Evolutionary conservation across 2,888 invertebrate genomes (phyloP).

Genomic region (Eristalis intricaria): DNA sequence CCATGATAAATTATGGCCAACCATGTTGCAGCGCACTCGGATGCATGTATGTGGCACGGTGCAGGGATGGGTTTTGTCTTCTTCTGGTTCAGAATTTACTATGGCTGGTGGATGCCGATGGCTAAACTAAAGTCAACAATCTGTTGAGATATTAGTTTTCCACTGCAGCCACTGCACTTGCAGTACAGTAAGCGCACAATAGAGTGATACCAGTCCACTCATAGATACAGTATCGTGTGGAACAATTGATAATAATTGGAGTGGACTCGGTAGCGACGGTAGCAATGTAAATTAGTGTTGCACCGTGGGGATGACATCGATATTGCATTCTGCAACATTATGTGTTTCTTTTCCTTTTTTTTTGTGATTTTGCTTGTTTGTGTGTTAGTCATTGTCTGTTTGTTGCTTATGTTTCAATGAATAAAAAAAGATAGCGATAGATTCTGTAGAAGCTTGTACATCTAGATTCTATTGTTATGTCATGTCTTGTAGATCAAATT

Average conservation of each 20-base stretch:
- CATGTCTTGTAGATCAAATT: too few relatives aligned
- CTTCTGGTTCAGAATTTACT: not conserved
- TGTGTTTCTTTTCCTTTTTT: not conserved
- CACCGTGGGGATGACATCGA: constrained; percentile 28
- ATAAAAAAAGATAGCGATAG: not conserved
- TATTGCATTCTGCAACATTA: constrained; percentile 9
- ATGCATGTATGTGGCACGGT: constrained; percentile 4
- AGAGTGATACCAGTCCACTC: constrained; percentile 1
- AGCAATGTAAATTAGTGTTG: constrained; percentile 17
- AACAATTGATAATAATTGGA: constrained; percentile 44
- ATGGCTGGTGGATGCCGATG: not conserved
- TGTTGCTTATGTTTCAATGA: not conserved
- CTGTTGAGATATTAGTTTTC: constrained; percentile 26
- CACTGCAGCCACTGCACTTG: constrained; percentile 28
- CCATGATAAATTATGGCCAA: constrained; percentile 32
- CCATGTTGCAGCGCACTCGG: constrained; percentile 19
- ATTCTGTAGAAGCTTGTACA: not conserved
- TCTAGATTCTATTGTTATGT: not conserved
- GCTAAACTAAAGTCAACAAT: constrained; percentile 23
- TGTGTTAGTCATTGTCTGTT: not conserved
- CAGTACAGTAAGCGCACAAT: constrained; percentile 5
- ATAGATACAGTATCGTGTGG: constrained; percentile 21
- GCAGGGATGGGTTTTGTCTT: constrained; percentile 13
- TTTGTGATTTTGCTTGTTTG: not conserved
- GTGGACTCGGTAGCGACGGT: constrained; percentile 1